Percentiles rank a stretch among this genome's conserved stretches.
phyloP scores from a whole-genome alignment of 2,113 vertebrate species.

The Takifugu bimaculatus region DNA sequence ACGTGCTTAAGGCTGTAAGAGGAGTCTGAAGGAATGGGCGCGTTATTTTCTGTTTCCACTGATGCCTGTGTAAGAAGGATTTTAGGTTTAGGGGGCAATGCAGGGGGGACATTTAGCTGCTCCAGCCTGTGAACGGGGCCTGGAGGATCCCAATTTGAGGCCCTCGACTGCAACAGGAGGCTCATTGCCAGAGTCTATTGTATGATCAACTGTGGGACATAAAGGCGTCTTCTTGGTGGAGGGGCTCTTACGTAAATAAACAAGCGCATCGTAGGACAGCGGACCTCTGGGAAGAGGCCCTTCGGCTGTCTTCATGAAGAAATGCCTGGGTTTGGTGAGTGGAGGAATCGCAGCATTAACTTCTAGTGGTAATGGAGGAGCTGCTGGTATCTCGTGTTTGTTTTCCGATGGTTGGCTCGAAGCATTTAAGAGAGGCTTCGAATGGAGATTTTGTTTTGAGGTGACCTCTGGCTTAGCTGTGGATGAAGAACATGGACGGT shows the following conservation, averaged over 20 bases:
- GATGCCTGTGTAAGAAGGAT: slow-evolving; percentile 62
- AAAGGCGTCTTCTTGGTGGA: slow-evolving; percentile 62
- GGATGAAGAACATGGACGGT: slow-evolving; percentile 49
- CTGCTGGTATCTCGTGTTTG: slow-evolving; percentile 11
- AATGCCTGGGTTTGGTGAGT: slow-evolving; percentile 34
- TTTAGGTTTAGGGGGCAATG: slow-evolving; percentile 80
- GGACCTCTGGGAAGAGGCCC: slow-evolving; percentile 50
- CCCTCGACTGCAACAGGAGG: slow-evolving; percentile 6
- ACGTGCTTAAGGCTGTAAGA: slow-evolving; percentile 34
- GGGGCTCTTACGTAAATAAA: slow-evolving; percentile 61
- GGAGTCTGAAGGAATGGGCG: slow-evolving; percentile 4
- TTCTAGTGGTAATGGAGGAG: slow-evolving; percentile 32
- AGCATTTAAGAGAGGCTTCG: slow-evolving; percentile 11
- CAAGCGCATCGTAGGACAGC: slow-evolving; percentile 69
- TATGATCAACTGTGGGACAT: slow-evolving; percentile 53
- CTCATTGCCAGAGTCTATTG: slow-evolving; percentile 37
- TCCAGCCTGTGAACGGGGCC: slow-evolving; percentile 26
- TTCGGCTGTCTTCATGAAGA: slow-evolving; percentile 22
- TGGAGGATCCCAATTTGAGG: slow-evolving; percentile 15
- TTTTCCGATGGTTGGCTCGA: slow-evolving; percentile 10
- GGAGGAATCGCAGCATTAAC: slow-evolving; percentile 45
- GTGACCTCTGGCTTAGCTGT: slow-evolving; percentile 22
- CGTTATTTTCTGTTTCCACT: slow-evolving; percentile 67
- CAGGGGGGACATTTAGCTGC: slow-evolving; percentile 70
- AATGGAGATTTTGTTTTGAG: slow-evolving; percentile 10